A percentile compares a stretch with the other conserved stretches of the same genome.
Evolutionary conservation across 2,113 vertebrate genomes (phyloP).

Genomic region (Menidia beryllina): DNA sequence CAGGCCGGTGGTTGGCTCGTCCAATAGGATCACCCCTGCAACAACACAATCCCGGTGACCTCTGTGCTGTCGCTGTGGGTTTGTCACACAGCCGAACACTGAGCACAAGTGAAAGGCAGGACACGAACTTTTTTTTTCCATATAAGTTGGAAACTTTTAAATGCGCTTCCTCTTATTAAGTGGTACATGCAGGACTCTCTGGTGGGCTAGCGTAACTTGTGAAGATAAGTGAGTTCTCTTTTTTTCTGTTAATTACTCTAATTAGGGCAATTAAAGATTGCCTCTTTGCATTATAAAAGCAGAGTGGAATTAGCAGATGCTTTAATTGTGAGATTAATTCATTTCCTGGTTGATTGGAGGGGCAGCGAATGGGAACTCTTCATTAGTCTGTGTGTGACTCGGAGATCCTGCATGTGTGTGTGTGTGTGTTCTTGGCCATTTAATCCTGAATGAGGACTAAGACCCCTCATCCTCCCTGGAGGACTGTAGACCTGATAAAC

Average conservation of each 20-base stretch:
- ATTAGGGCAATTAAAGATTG: conserved; percentile 86
- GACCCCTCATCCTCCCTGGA: conserved; percentile 60
- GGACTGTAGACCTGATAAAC: conserved; percentile 76
- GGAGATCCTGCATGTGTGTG: conserved; percentile 54
- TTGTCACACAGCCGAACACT: conserved; percentile 13
- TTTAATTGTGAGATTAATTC: conserved; percentile 86
- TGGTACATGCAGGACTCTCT: conserved; percentile 60
- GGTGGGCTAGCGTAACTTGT: conserved; percentile 66
- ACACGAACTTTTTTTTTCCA: conserved; percentile 50
- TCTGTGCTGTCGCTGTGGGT: conserved; percentile 27
- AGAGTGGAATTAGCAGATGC: conserved; percentile 80
- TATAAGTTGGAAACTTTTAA: conserved; percentile 65
- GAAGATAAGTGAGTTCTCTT: conserved; percentile 76
- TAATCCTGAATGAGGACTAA: conserved; percentile 79
- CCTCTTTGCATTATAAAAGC: conserved; percentile 76
- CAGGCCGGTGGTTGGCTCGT: conserved; percentile 94
- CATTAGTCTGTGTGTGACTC: conserved; percentile 68
- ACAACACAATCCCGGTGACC: conserved; percentile 48
- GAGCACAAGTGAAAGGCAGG: conserved; percentile 26
- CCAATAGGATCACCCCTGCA: conserved; percentile 92
- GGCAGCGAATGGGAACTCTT: conserved; percentile 78
- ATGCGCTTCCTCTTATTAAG: conserved; percentile 64
- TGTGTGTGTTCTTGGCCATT: conserved; percentile 56
- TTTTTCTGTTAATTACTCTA: conserved; percentile 78
- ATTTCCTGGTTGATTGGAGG: conserved; percentile 86